Conservation (phyloP, 2,797 vertebrate species). For the Meda fulgida region DNA sequence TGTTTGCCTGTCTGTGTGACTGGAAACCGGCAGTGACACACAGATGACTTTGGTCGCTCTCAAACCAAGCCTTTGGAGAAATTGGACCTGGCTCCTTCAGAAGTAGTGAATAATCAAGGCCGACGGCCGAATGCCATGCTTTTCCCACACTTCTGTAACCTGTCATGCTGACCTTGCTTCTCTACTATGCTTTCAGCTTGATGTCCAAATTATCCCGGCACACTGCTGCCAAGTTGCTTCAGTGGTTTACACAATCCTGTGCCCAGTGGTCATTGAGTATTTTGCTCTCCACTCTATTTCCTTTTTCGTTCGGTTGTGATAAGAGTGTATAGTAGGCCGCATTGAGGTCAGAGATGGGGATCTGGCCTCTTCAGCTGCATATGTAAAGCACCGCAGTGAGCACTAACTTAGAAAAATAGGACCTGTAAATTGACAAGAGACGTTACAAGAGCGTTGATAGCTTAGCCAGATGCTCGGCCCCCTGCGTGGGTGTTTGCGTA, state of each 20-base stretch:
- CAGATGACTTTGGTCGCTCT: conserved; percentile 42
- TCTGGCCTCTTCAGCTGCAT: conserved; percentile 31
- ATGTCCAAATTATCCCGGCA: conserved; percentile 38
- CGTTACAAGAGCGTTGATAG: conserved; percentile 17
- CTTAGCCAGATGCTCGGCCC: conserved; percentile 41
- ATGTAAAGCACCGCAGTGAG: conserved; percentile 43
- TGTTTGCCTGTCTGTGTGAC: conserved; percentile 55
- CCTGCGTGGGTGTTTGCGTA: neutral
- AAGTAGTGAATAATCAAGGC: conserved; percentile 50
- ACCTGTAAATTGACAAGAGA: conserved; percentile 30
- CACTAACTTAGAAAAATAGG: conserved; percentile 36
- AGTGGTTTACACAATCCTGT: conserved; percentile 40
- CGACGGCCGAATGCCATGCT: neutral
- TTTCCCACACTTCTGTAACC: conserved; percentile 48
- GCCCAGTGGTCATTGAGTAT: conserved; percentile 2
- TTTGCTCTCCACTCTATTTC: conserved; percentile 11
- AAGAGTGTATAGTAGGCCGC: neutral
- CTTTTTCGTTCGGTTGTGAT: neutral
- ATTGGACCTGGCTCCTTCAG: conserved; percentile 31
- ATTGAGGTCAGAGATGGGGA: conserved; percentile 1
- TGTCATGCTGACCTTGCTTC: conserved; percentile 54
- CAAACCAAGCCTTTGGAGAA: neutral
- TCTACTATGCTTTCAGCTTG: conserved; percentile 38
- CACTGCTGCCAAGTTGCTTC: conserved; percentile 38
- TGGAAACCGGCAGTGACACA: conserved; percentile 56